These are phyloP conservation scores for Neria commutata DNA, from an alignment of 2,888 invertebrate genomes.

Conservation along the genomic window DNA sequence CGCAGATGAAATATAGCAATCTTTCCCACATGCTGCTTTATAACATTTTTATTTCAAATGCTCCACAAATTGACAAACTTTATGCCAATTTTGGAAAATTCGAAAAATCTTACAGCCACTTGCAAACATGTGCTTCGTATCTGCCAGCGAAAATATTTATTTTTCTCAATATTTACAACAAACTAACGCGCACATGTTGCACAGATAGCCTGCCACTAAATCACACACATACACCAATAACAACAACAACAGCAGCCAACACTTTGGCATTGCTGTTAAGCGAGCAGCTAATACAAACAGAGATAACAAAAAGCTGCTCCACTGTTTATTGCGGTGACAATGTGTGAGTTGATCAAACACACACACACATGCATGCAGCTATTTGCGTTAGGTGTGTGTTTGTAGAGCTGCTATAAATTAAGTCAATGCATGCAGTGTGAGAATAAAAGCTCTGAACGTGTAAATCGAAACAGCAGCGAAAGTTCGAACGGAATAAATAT, in stretches of 20 bases:
- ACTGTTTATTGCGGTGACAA: neutral
- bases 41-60: no score
- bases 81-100: no score
- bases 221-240: slow-evolving; percentile 34
- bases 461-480: no score
- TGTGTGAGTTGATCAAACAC: neutral
- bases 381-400: neutral
- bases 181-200: slow-evolving; percentile 53
- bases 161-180: slow-evolving; percentile 53
- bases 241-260: neutral
- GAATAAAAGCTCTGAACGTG: no score
- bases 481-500: no score
- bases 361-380: neutral
- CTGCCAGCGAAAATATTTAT: slow-evolving; percentile 39
- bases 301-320: neutral
- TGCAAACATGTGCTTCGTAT: no score
- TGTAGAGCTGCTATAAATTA: no score
- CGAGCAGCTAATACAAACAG: neutral
- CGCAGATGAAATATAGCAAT: no score
- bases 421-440: no score
- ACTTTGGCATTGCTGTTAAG: neutral
- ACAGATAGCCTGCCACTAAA: slow-evolving; percentile 52
- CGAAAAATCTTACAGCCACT: no score
- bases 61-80: no score
- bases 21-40: no score